Base-by-base conservation (phyloP, 2,797 vertebrate species). In the Scleropages formosus region DNA sequence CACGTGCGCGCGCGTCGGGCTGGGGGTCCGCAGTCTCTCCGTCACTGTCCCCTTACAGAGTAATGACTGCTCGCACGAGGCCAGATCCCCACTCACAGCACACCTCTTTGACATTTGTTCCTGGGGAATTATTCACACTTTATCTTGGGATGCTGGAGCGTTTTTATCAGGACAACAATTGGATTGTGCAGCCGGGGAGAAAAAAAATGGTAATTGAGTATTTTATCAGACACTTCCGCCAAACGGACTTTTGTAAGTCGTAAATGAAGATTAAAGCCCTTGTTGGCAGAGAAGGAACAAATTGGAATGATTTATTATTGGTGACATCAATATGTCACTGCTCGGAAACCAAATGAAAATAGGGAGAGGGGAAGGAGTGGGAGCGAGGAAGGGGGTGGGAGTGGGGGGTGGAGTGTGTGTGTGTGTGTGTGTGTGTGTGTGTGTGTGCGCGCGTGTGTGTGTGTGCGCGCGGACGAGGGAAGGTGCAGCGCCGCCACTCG, bases 201-300 rank as follows among this genome's bases (percentile, higher is more conserved):
- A 89, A 86, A 89, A 91, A 92, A 87, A 88, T 86, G 89, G 87
- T 92, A 93, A 93, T 91, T 92, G 90, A 91, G 87, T 91, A 90
- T 93, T 94, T 94, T 94, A 92, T 93, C 92, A 91, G 91, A 92
- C 44, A 81, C 88, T 90, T 90, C 87, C 87, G 90, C 89, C 88
- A 90, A 93, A 93, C 77, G 82, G 88, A 92, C 88, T 90, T 91
- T 81, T 91, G 87, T 87, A 85, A 92, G 88, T 91, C 83, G 61
- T 91, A 92, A 94, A 93, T 93, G 90, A 94, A 94, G 91, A 94
- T 93, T 93, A 93, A 93, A 93, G 89, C 89, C 87, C 84, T 89
- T 90, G 91, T 92, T 92, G 91, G 85, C 85, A 89, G 88, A 85
- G 85, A 90, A 76, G 83, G 90, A 91, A 91, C 89, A 94, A 94